Evolutionary conservation across 2,113 vertebrate genomes (phyloP).

Genomic region (Oncorhynchus masou): DNA sequence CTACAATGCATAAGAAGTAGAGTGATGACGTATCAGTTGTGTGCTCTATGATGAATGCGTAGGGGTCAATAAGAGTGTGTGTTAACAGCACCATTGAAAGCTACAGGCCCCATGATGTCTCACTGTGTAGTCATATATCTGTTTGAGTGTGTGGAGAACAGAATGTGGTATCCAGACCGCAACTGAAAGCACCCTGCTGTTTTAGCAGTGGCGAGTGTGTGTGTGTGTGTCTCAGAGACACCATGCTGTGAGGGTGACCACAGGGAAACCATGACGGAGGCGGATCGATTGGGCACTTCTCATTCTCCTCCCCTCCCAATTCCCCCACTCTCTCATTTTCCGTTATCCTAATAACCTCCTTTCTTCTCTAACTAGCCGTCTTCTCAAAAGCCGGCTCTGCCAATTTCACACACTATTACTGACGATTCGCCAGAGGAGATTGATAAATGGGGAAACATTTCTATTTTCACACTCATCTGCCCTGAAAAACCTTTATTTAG

Average conservation of each 20-base stretch:
- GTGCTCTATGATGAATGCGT: background rate
- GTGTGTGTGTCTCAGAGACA: background rate
- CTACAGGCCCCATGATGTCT: background rate
- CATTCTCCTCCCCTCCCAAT: slow-evolving; percentile 16
- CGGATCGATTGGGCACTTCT: slow-evolving; percentile 22
- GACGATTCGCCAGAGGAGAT: slow-evolving; percentile 26
- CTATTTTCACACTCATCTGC: slow-evolving; percentile 17
- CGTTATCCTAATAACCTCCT: slow-evolving; percentile 53
- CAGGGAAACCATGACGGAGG: slow-evolving; percentile 8
- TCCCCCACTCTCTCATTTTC: slow-evolving; percentile 27
- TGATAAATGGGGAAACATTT: slow-evolving; percentile 43
- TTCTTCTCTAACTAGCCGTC: slow-evolving; percentile 43
- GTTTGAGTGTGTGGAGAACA: background rate
- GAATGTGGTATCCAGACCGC: background rate
- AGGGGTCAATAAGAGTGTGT: background rate
- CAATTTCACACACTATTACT: slow-evolving; percentile 52
- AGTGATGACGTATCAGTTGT: background rate
- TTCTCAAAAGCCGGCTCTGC: slow-evolving; percentile 39
- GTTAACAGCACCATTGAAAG: background rate
- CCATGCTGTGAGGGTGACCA: slow-evolving; percentile 9
- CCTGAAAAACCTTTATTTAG: slow-evolving; percentile 13
- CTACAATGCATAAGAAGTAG: too few relatives aligned
- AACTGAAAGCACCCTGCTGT: background rate
- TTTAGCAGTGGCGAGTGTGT: background rate
- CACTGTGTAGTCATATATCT: background rate